A percentile compares a stretch with the other conserved stretches of the same genome.
phyloP scores from a whole-genome alignment of 2,888 invertebrate genomes.

The Exephanes ischioxanthus region DNA sequence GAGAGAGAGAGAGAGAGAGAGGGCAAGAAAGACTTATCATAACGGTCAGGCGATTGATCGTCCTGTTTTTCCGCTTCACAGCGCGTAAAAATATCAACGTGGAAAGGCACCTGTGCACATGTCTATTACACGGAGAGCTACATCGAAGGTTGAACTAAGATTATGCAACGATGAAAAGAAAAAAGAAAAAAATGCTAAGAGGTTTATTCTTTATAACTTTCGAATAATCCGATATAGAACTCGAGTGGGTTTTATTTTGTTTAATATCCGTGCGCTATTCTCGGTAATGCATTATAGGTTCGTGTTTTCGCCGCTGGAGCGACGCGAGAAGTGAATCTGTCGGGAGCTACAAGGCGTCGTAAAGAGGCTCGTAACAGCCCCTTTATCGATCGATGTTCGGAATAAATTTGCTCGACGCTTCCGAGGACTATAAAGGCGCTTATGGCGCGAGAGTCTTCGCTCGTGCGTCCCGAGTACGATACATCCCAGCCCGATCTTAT shows the following conservation, averaged over 20 bases:
- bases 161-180: background rate
- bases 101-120: conserved; percentile 1
- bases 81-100: conserved; percentile 28
- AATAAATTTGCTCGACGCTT: conserved; percentile 3
- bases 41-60: conserved; percentile 22
- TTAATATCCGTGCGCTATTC: background rate
- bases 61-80: background rate
- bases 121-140: background rate
- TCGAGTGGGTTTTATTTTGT: background rate
- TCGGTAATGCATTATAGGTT: background rate
- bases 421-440: conserved; percentile 2
- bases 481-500: background rate
- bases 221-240: background rate
- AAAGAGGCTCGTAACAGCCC: background rate
- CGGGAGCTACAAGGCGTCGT: background rate
- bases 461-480: background rate
- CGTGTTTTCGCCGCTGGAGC: background rate
- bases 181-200: background rate
- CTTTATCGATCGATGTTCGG: background rate
- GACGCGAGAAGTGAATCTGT: background rate
- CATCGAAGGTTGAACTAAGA: background rate
- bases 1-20: background rate
- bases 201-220: background rate
- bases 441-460: conserved; percentile 9
- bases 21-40: conserved; percentile 1